Conservation (phyloP, 1,140 invertebrate genomes). For the Cotesia typhae region DNA sequence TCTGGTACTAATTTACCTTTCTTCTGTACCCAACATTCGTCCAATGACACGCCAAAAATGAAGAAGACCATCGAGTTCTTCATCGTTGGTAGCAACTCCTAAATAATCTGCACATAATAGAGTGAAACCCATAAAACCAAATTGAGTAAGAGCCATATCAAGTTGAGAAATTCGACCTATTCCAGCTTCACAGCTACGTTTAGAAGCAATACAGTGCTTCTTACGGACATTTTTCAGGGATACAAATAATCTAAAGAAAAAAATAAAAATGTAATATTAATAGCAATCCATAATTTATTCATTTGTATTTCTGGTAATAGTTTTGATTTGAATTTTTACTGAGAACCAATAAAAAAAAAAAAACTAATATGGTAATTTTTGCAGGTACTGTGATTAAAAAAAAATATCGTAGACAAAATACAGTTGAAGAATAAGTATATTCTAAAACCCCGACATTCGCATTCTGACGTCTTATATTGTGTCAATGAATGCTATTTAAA, state of each 20-base stretch:
- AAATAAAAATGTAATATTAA: not conserved
- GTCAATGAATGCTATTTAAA: conserved; percentile 4
- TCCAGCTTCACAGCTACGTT: conserved; percentile 62
- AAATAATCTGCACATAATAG: conserved; percentile 73
- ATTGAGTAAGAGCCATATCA: conserved; percentile 86
- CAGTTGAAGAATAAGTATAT: not conserved
- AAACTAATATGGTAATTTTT: not conserved
- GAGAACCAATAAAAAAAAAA: too few species aligned
- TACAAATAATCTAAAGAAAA: conserved; percentile 58
- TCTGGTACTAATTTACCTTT: conserved; percentile 67
- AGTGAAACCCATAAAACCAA: conserved; percentile 84
- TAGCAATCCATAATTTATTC: not conserved
- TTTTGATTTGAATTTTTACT: too few species aligned
- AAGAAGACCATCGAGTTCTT: conserved; percentile 78
- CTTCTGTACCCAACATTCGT: conserved; percentile 81
- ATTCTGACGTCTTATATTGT: not conserved
- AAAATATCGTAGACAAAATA: not conserved
- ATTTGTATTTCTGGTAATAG: not conserved
- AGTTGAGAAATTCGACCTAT: conserved; percentile 69
- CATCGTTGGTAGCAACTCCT: conserved; percentile 68
- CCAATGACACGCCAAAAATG: conserved; percentile 88
- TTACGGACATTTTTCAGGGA: conserved; percentile 74
- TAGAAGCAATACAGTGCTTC: conserved; percentile 71
- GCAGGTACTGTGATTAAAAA: not conserved
- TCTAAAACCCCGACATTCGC: not conserved